These are phyloP conservation scores for Telmatochromis brachygnathus DNA, from an alignment of 2,113 vertebrate species.

Conservation along the genomic window DNA sequence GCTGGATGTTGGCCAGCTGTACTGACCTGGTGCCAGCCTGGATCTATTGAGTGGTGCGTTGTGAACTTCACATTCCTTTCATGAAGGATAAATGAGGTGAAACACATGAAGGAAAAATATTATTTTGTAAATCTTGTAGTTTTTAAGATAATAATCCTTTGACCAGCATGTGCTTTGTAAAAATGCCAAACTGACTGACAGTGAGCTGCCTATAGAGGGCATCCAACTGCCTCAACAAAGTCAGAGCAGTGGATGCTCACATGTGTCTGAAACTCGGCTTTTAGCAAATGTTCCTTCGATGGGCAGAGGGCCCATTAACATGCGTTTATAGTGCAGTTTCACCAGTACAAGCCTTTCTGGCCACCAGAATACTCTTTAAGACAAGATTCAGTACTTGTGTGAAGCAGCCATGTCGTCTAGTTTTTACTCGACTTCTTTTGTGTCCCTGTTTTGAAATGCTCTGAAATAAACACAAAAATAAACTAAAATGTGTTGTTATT, in stretches of 20 bases:
- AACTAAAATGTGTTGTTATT: neutral
- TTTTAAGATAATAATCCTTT: neutral
- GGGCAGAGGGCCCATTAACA: neutral
- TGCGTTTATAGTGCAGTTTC: accelerated
- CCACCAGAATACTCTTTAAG: neutral
- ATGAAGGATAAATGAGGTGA: neutral
- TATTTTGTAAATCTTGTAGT: neutral
- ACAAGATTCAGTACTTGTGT: neutral
- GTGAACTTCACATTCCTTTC: neutral
- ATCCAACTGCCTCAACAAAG: neutral
- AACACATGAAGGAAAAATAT: neutral
- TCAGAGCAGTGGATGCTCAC: neutral
- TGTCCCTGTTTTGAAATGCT: neutral
- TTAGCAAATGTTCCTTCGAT: neutral
- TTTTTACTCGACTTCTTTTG: neutral
- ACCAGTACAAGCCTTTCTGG: neutral
- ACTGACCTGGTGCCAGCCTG: neutral
- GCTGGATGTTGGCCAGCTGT: neutral
- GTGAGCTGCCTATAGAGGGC: conserved; percentile 7
- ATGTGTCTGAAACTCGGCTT: neutral
- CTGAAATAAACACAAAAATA: accelerated
- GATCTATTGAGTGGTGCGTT: neutral
- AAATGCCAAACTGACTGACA: neutral
- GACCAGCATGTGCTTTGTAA: neutral
- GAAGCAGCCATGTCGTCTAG: neutral